These are phyloP conservation scores for Emmelina monodactyla DNA, from an alignment of 2,888 invertebrate genomes.

Conservation along the genomic window DNA sequence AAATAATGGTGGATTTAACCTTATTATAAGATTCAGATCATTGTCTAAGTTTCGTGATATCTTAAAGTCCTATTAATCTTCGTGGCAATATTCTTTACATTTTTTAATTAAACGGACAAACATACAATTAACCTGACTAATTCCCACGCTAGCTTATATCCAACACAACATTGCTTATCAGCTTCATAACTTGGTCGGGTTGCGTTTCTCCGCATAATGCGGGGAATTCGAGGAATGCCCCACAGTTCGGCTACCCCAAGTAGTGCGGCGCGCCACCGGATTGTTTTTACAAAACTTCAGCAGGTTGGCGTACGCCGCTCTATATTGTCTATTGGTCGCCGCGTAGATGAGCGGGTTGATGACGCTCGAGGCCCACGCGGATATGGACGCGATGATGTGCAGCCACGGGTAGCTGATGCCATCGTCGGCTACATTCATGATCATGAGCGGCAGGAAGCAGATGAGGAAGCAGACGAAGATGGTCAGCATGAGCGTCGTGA, in stretches of 20 bases:
- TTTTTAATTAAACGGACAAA: too few species aligned
- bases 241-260: conserved; percentile 54
- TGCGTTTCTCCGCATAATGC: conserved; percentile 45
- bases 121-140: too few species aligned
- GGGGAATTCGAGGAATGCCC: conserved; percentile 58
- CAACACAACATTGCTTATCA: too few species aligned
- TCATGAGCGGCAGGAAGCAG: conserved; percentile 87
- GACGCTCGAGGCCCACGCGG: conserved; percentile 91
- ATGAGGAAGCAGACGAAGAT: conserved; percentile 87
- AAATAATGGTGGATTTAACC: too few species aligned
- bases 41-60: too few species aligned
- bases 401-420: conserved; percentile 73
- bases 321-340: conserved; percentile 85
- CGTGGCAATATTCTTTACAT: too few species aligned
- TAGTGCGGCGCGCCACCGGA: conserved; percentile 39
- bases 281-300: conserved; percentile 50
- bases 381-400: conserved; percentile 83
- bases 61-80: too few species aligned
- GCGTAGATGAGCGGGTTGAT: conserved; percentile 92
- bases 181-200: conserved; percentile 48
- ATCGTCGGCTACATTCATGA: conserved; percentile 88
- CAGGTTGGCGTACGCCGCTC: conserved; percentile 67
- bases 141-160: too few species aligned
- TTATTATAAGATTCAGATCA: too few species aligned
- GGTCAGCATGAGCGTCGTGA: conserved; percentile 86